Evolutionary conservation across 2,113 vertebrate species (phyloP).

Genomic region (Mastomys coucha): DNA sequence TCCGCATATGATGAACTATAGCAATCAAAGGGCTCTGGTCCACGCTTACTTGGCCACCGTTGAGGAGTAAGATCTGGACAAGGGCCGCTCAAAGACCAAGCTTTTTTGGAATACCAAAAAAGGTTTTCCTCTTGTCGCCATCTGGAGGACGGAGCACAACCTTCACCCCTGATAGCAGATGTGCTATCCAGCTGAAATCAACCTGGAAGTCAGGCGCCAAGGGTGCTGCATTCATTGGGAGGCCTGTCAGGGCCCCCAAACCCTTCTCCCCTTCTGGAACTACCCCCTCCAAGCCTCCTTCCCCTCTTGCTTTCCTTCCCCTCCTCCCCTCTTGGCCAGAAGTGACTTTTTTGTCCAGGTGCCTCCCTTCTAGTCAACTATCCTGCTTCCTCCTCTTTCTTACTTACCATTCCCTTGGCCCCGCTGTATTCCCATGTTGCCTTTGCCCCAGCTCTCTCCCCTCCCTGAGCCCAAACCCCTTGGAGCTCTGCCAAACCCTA

Average conservation of each 20-base stretch:
- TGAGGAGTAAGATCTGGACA: slow-evolving; percentile 73
- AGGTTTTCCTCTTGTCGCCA: not conserved
- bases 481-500: not conserved
- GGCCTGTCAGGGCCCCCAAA: accelerated
- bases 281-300: not conserved
- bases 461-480: not conserved
- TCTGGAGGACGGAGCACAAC: not conserved
- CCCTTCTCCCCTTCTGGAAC: not conserved
- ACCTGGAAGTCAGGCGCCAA: not conserved
- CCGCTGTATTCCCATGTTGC: not conserved
- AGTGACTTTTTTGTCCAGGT: not conserved
- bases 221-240: too few species aligned
- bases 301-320: not conserved
- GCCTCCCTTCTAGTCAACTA: not conserved
- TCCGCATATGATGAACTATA: not conserved
- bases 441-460: not conserved
- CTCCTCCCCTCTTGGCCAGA: not conserved
- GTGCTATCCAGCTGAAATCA: not conserved
- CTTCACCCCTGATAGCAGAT: not conserved
- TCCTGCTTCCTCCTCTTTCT: not conserved
- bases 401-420: too few species aligned
- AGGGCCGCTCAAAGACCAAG: slow-evolving; percentile 61
- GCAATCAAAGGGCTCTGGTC: not conserved
- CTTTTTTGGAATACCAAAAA: slow-evolving; percentile 48
- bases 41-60: slow-evolving; percentile 53